phyloP scores from a whole-genome alignment of 2,113 vertebrate genomes.

The Lepidothrix coronata region DNA sequence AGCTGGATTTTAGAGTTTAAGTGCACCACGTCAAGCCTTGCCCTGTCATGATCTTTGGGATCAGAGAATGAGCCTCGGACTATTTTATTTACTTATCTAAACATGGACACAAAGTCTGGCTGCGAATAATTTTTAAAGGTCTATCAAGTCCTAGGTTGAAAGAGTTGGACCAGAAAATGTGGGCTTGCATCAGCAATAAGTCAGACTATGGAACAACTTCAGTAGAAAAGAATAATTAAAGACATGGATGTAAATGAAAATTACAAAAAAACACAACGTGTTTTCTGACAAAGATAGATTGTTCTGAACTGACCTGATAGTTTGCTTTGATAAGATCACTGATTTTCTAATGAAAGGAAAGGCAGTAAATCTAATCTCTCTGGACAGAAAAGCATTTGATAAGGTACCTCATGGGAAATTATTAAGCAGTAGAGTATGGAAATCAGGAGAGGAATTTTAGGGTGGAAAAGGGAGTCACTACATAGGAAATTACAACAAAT shows the following conservation, averaged over 20 bases:
- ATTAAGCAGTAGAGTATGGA: neutral
- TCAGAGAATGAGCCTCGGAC: neutral
- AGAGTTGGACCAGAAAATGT: neutral
- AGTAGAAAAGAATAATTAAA: conserved; percentile 10
- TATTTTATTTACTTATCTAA: neutral
- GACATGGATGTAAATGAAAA: neutral
- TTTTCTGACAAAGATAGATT: conserved; percentile 24
- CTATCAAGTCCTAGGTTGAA: neutral
- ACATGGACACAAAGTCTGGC: neutral
- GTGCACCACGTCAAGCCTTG: rapidly evolving
- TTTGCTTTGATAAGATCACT: conserved; percentile 4
- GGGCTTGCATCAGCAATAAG: neutral
- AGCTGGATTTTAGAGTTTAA: neutral
- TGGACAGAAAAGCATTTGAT: conserved; percentile 24
- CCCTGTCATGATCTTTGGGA: neutral
- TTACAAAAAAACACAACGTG: neutral
- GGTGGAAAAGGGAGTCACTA: neutral
- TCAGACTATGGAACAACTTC: neutral
- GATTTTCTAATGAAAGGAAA: conserved; percentile 42
- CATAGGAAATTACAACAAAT: neutral
- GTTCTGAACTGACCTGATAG: neutral
- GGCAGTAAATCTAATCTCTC: conserved; percentile 17
- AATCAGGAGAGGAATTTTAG: neutral
- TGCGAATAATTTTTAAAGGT: neutral
- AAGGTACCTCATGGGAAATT: neutral